Conservation (phyloP, 2,797 vertebrate species). For the Parotocinclus haroldoi region DNA sequence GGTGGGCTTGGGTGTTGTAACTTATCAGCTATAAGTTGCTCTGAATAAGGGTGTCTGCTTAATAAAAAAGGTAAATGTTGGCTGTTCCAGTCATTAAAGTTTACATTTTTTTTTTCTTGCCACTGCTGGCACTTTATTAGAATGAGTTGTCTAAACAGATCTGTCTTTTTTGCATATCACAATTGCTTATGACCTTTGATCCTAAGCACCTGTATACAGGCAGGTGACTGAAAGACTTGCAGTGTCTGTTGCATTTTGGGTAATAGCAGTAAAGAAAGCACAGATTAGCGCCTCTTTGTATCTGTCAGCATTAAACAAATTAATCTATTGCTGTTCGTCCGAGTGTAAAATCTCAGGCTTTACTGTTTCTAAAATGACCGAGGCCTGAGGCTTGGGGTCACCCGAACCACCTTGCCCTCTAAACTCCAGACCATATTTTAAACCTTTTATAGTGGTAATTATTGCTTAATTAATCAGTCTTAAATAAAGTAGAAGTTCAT, state of each 20-base stretch:
- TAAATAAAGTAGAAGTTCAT: constrained; percentile 9
- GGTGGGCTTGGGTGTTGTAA: no score
- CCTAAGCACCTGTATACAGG: constrained; percentile 52
- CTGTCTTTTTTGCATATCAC: constrained; percentile 14
- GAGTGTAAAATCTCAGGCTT: constrained; percentile 93
- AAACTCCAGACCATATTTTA: constrained; percentile 41
- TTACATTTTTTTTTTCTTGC: no score
- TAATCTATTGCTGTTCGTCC: constrained; percentile 90
- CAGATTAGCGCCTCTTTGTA: constrained; percentile 85
- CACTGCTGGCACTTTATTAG: no score
- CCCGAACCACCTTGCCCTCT: constrained; percentile 53
- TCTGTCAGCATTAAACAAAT: constrained; percentile 85
- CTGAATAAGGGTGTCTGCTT: no score
- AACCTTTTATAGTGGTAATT: constrained; percentile 40
- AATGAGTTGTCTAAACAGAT: not conserved
- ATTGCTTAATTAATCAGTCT: constrained; percentile 19
- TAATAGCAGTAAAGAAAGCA: constrained; percentile 74
- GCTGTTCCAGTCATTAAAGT: no score
- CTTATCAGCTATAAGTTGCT: no score
- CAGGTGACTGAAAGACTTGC: constrained; percentile 44
- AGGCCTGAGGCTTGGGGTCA: constrained; percentile 61
- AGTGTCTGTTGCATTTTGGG: constrained; percentile 62
- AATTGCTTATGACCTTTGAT: constrained; percentile 45
- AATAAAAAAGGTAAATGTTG: no score
- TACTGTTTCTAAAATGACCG: constrained; percentile 65